Conservation (phyloP, 23 tunicate species). For the Diplosoma virens region DNA sequence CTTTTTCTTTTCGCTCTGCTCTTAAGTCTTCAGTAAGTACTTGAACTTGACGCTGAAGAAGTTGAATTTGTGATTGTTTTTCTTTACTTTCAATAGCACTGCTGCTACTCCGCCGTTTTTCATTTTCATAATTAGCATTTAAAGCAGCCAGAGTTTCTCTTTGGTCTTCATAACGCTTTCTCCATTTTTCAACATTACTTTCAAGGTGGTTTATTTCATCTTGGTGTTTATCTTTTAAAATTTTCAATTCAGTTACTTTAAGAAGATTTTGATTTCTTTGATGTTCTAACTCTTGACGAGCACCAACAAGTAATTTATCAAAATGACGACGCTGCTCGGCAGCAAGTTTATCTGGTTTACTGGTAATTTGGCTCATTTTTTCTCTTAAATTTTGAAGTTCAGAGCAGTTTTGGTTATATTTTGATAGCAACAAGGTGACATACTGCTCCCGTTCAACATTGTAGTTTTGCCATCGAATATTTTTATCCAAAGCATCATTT, state of each 20-base stretch:
- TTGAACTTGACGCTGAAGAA: conserved; percentile 51
- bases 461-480: conserved; percentile 53
- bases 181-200: conserved; percentile 51
- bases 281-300: conserved; percentile 44
- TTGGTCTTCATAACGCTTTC: conserved; percentile 43
- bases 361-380: conserved; percentile 22
- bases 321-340: conserved; percentile 63
- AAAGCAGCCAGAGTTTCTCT: conserved; percentile 33
- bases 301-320: conserved; percentile 59
- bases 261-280: conserved; percentile 25
- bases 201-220: conserved; percentile 21
- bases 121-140: conserved; percentile 47
- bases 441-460: conserved; percentile 49
- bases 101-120: conserved; percentile 38
- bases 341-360: conserved; percentile 52
- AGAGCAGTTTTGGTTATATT: conserved; percentile 43
- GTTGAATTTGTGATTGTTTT: conserved; percentile 51
- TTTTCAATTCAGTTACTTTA: conserved; percentile 11
- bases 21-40: conserved; percentile 56
- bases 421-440: conserved; percentile 39
- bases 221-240: conserved; percentile 18
- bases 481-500: conserved; percentile 46
- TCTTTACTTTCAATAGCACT: conserved; percentile 32
- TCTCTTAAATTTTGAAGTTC: conserved; percentile 20
- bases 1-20: conserved; percentile 48